Evolutionary conservation across 2,888 invertebrate genomes (phyloP), one percentile per base, ranked within the genome.

Genomic region (Epinotia demarniana): DNA sequence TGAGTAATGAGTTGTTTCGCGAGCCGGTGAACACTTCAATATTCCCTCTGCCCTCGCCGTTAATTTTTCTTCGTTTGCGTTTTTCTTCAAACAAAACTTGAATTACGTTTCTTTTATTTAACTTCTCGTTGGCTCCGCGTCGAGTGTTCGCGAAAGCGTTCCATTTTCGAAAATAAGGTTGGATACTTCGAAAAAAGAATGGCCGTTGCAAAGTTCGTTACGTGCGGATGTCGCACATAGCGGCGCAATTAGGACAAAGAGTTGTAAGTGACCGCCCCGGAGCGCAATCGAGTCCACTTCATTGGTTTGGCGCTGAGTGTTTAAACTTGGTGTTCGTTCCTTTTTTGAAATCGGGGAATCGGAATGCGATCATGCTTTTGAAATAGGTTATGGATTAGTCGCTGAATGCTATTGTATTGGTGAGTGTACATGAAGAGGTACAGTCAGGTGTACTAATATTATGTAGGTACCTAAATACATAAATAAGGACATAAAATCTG

Each of bases 1-100:
- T 89, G 89, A 92, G 85, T 88, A 89, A 91, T 89, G 87, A 87
- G 86, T 86, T 85, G 83, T 84, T 86, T 82, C 83, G 80, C 80
- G 79, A 79, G 80, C 74, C 77, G 77, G 79, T 79, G 83, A 84
- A 84, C 81, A 78, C 84, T 88, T 86, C 85, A 84, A 87, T 88
- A 86, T 84, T 83, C 82, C 80, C 79, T 81, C 83, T 83, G 83
- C 80, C 79, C 77, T 81, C 81, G 82, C 81, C 70, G 80, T 81
- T 78, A 79, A 82, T 84, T 81, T 82, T 86, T 86, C 87, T 86
- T 86, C 86, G 83, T 85, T 84, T 80, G 79, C 79, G 77, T 78
- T 80, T 78, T 70, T 57, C 63, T 71, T 66, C 33, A 71, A 77
- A 74, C 73, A 64, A 67, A 73, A 73, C 73, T 68, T 39, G 71